Evolutionary conservation across 2,113 vertebrate genomes (phyloP), one percentile per base, ranked within the genome.

Genomic region (Atlantisia rogersi): DNA sequence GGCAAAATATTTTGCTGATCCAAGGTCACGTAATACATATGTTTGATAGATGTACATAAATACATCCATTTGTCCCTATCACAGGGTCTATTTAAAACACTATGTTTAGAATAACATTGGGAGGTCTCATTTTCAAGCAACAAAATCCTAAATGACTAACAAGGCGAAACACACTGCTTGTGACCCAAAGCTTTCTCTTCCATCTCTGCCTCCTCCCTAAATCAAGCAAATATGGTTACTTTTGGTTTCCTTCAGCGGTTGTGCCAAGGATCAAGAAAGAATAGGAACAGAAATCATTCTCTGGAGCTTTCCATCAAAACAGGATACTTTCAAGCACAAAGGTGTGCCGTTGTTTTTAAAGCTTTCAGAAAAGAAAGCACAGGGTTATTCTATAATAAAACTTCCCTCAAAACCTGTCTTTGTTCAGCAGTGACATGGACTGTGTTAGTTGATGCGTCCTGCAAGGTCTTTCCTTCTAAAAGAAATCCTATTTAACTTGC

Each of bases 1-100:
- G 86, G 59, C 40, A 92, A 88, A 94, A 88, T 93, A 88, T 68
- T 92, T 92, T 91, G 62, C 73, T 75, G 40, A 93, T 78, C 46
- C 3, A 3, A 89, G 86, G 62, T 87, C 91, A 92, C 35, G 4
- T 42, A 75, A 82, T 56, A 73, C 9, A 6, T 65, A 75, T 18
- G 42, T 68, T 93, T 84, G 78, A 78, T 63, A 89, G 78, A 73
- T 9, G 62, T 29, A 82, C 32, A 48, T 85, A 94, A 94, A 69
- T 62, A 75, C 25, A 86, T 63, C 35, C 50, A 86, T 90, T 86
- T 83, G 53, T 86, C 60, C 60, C 39, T 69, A 73, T 52, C 84
- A 71, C 39, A 35, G 58, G 24, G 19, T 83, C 56, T 68, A 60
- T 48, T 89, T 89, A 90, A 86, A 90, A 81, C 46, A 53, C 15